A percentile compares a stretch with the other conserved stretches of the same genome.
phyloP scores from a whole-genome alignment of 2,797 vertebrate genomes.

The Cossypha caffra region DNA sequence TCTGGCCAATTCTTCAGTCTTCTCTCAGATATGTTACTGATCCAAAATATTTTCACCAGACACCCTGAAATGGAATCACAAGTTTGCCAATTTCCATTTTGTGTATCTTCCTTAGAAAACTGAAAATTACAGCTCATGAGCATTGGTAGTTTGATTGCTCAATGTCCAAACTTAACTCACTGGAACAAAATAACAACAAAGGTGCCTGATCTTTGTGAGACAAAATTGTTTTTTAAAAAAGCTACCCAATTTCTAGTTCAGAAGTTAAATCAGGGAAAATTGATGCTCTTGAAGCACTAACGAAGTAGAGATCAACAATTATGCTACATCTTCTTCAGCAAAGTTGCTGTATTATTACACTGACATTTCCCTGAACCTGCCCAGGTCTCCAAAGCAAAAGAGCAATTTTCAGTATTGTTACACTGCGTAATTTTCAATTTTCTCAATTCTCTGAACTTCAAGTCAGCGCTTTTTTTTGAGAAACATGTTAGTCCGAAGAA shows the following conservation, averaged over 20 bases:
- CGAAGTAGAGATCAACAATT: neutral
- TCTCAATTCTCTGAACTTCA: constrained; percentile 50
- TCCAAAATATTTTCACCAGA: constrained; percentile 79
- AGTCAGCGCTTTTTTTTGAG: constrained; percentile 57
- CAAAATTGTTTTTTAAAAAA: neutral
- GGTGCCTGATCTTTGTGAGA: neutral
- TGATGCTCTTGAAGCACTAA: neutral
- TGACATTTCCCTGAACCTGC: constrained; percentile 46
- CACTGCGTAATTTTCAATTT: constrained; percentile 52
- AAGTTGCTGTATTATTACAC: neutral
- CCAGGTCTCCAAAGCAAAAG: neutral
- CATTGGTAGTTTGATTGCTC: neutral
- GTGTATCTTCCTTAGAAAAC: constrained; percentile 72
- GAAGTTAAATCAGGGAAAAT: neutral
- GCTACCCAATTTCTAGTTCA: neutral
- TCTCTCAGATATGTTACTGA: constrained; percentile 70
- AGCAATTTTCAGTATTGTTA: neutral
- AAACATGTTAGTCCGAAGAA: constrained; percentile 69
- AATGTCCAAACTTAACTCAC: neutral
- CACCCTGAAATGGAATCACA: constrained; percentile 69
- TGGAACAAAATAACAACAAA: constrained; percentile 11
- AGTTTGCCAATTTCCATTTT: constrained; percentile 76
- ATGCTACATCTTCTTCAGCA: neutral
- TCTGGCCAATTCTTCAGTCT: constrained; percentile 71
- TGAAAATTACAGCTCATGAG: constrained; percentile 49